Percentiles rank a stretch among this genome's conserved stretches.
Evolutionary conservation across 64 coral and sea anemone genomes (phyloP).

Genomic region (Anthopleura sola): DNA sequence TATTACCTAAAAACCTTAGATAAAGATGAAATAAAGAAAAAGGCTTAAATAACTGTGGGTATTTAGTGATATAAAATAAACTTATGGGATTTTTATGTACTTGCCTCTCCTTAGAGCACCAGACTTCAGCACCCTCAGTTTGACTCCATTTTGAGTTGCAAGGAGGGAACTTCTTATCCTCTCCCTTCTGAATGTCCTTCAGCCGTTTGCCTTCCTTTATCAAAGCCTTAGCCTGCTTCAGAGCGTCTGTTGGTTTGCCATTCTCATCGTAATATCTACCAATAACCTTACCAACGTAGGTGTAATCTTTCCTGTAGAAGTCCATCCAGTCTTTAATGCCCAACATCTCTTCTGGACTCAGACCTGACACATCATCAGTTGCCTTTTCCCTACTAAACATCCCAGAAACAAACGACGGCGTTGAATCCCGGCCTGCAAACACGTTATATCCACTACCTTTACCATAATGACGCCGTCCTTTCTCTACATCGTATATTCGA

Average conservation of each 20-base stretch:
- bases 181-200: slow-evolving; percentile 60
- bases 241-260: slow-evolving; percentile 70
- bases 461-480: slow-evolving; percentile 68
- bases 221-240: slow-evolving; percentile 53
- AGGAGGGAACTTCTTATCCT: slow-evolving; percentile 63
- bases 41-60: too few species aligned
- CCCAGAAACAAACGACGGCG: slow-evolving; percentile 82
- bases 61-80: too few species aligned
- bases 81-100: too few species aligned
- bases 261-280: slow-evolving; percentile 81
- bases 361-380: slow-evolving; percentile 69
- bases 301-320: slow-evolving; percentile 92
- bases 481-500: slow-evolving; percentile 74
- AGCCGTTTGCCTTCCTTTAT: slow-evolving; percentile 77
- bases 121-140: slow-evolving; percentile 73
- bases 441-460: slow-evolving; percentile 79
- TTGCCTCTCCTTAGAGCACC: slow-evolving; percentile 60
- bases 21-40: too few species aligned
- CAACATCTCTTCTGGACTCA: slow-evolving; percentile 77
- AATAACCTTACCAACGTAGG: slow-evolving; percentile 77
- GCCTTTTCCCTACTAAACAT: slow-evolving; percentile 66
- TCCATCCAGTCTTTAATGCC: slow-evolving; percentile 87
- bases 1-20: too few species aligned
- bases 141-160: slow-evolving; percentile 88
- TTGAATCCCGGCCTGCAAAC: slow-evolving; percentile 82